Evolutionary conservation across 2,797 vertebrate species (phyloP).

Genomic region (Tiaroga cobitis): DNA sequence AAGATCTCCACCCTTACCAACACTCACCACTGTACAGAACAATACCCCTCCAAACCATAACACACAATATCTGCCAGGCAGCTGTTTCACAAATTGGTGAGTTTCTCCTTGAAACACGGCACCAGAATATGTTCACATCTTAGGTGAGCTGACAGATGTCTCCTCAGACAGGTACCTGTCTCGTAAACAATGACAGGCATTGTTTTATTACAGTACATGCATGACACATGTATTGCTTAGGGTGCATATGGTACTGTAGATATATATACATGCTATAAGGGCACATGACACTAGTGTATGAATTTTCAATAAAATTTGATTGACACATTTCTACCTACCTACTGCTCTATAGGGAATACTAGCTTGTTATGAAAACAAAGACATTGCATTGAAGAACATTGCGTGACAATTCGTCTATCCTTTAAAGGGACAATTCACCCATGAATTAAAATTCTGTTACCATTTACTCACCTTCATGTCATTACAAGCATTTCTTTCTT

Average conservation of each 20-base stretch:
- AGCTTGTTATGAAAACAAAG: neutral
- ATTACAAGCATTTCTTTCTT: neutral
- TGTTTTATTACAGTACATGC: slow-evolving; percentile 39
- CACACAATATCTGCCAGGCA: slow-evolving; percentile 31
- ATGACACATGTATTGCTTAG: slow-evolving; percentile 34
- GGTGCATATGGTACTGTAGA: slow-evolving; percentile 24
- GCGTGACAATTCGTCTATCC: neutral
- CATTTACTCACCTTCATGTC: neutral
- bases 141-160: slow-evolving; percentile 34
- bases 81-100: slow-evolving; percentile 23
- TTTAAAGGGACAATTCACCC: neutral
- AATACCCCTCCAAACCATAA: slow-evolving; percentile 33
- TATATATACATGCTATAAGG: slow-evolving; percentile 9
- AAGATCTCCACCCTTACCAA: slow-evolving; percentile 37
- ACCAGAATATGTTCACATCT: neutral
- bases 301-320: slow-evolving; percentile 38
- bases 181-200: slow-evolving; percentile 44
- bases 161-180: slow-evolving; percentile 34
- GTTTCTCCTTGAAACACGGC: slow-evolving; percentile 17
- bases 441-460: neutral
- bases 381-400: neutral
- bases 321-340: slow-evolving; percentile 38
- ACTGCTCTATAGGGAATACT: slow-evolving; percentile 13
- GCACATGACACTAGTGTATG: slow-evolving; percentile 20
- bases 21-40: slow-evolving; percentile 19